Evolutionary conservation across 2,797 vertebrate species (phyloP), one percentile per base, ranked within the genome.

Genomic region (Poecilia velifera): DNA sequence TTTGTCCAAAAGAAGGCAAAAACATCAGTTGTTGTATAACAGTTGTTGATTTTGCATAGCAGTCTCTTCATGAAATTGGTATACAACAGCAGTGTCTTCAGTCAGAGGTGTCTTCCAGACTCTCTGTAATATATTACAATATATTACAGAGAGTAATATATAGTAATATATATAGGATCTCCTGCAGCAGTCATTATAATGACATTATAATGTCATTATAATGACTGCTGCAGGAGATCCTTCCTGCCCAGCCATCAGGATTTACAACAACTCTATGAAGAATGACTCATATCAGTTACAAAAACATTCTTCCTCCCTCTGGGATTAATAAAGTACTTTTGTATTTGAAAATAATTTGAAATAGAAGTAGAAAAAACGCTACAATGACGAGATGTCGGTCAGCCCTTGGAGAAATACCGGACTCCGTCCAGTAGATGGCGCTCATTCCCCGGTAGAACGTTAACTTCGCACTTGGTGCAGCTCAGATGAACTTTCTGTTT

Each of bases 401-500:
- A 39, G 34, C 7, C 8, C 18, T 45, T 45, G 59, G 8, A 39
- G 47, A 8, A 39, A 36, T 51, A 20, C 68, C 39, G 1, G 0
- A 76, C 31, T 49, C 79, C 72, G 34, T 16, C 84, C 89, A 81
- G 10, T 18, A 57, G 77, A 47, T 64, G 89, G 80, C 71, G 36
- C 72, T 47, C 10, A 4, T 22, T 64, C 9, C 9, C 39, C 59
- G 20, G 3, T 16, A 1, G 59, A 47, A 41, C 2, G 70, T 46
- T 73, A 41, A 6, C 20, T 66, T 66, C 28, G 6, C 57, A 59
- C 28, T 28, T 2, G 13, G 31, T 20, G 31, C 7, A 20, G 36
- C 39, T 70, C 39, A 41, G 36, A n/a, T n/a, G 66, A 36, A 41
- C 66, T 43, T 43, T 70, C 31, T 64, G 59, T 64, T 64, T 64